Conservation (phyloP, 2,797 vertebrate species). For the Coccyzus lansbergi region DNA sequence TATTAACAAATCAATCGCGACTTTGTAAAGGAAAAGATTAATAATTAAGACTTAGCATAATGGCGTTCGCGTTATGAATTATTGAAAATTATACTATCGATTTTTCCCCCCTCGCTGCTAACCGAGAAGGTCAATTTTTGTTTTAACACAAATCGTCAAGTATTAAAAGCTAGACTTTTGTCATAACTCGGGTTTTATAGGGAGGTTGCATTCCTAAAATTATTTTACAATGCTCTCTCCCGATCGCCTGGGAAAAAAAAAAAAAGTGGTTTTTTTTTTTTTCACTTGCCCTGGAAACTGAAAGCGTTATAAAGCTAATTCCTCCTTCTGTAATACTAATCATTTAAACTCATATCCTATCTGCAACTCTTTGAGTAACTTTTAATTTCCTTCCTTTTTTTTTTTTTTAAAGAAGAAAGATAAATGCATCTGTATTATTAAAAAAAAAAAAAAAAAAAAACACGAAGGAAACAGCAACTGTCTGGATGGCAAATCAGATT, state of each 20-base stretch:
- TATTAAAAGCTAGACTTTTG: slow-evolving; percentile 76
- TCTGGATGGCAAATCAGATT: background rate
- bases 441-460: background rate
- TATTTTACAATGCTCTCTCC: slow-evolving; percentile 51
- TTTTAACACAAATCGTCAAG: slow-evolving; percentile 82
- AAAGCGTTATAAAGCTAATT: slow-evolving; percentile 53
- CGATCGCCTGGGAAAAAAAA: background rate
- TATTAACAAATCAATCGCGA: slow-evolving; percentile 87
- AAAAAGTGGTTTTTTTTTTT: background rate
- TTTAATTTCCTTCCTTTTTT: background rate
- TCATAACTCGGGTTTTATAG: slow-evolving; percentile 74
- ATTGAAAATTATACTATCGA: slow-evolving; percentile 85
- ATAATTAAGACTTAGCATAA: slow-evolving; percentile 85
- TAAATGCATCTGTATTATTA: background rate
- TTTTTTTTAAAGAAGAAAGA: background rate
- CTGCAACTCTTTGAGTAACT: slow-evolving; percentile 58
- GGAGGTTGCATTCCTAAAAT: slow-evolving; percentile 70
- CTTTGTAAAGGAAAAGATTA: slow-evolving; percentile 87
- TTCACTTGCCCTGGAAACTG: slow-evolving; percentile 36
- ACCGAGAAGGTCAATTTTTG: slow-evolving; percentile 83
- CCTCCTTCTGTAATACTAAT: slow-evolving; percentile 43
- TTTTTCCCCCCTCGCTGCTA: slow-evolving; percentile 73
- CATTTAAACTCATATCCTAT: slow-evolving; percentile 56
- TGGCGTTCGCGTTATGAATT: slow-evolving; percentile 82
- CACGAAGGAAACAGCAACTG: background rate